Evolutionary conservation across 2,888 invertebrate species (phyloP).

Genomic region (Microplitis deprimator): DNA sequence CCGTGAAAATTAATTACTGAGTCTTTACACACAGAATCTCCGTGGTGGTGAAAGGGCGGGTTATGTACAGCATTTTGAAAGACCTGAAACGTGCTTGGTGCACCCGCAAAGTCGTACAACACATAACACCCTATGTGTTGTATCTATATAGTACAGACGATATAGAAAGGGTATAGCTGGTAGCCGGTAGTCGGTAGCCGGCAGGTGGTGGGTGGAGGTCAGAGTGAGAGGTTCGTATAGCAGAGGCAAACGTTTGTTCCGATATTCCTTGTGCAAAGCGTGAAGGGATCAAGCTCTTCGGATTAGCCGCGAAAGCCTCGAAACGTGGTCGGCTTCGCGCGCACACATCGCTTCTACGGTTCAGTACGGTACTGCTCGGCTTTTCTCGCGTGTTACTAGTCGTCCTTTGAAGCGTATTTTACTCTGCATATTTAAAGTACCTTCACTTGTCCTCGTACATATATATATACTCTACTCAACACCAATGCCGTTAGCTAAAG

Average conservation of each 20-base stretch:
- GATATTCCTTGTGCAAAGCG: constrained; percentile 52
- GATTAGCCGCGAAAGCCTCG: constrained; percentile 47
- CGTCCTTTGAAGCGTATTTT: constrained; percentile 56
- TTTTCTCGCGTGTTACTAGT: constrained; percentile 42
- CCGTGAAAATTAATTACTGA: constrained; percentile 14
- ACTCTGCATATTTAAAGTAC: constrained; percentile 52
- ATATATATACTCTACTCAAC: background rate
- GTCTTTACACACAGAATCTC: constrained; percentile 7
- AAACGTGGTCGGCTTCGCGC: constrained; percentile 48
- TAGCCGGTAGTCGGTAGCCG: background rate
- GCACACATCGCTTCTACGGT: constrained; percentile 19
- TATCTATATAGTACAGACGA: background rate
- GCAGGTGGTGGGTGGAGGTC: too few relatives aligned
- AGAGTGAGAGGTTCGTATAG: too few relatives aligned
- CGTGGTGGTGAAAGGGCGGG: constrained; percentile 1
- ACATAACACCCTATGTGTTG: constrained; percentile 9
- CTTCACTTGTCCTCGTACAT: constrained; percentile 19
- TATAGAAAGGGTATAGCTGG: background rate
- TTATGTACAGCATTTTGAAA: constrained; percentile 13
- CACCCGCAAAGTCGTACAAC: constrained; percentile 2
- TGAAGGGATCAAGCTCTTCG: constrained; percentile 45
- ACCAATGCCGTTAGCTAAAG: background rate
- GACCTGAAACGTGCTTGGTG: constrained; percentile 12
- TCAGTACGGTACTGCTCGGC: constrained; percentile 40
- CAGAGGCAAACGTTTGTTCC: constrained; percentile 49